A percentile compares a stretch with the other conserved stretches of the same genome.
Conservation (phyloP, 2,113 vertebrate genomes). For the Podarcis muralis region DNA sequence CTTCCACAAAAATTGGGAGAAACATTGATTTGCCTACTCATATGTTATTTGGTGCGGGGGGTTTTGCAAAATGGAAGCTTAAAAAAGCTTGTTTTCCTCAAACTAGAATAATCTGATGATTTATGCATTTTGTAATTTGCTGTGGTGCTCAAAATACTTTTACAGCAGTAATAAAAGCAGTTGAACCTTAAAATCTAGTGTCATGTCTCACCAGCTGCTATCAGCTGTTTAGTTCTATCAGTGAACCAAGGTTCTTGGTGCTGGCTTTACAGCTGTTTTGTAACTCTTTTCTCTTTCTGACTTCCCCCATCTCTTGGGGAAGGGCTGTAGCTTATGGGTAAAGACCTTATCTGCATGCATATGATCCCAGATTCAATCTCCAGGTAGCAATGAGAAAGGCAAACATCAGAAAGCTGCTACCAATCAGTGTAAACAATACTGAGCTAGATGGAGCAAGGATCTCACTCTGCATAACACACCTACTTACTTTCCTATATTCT, state of each 20-base stretch:
- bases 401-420: too few relatives aligned
- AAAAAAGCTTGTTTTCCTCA: background rate
- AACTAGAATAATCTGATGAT: background rate
- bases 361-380: too few relatives aligned
- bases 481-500: too few relatives aligned
- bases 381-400: too few relatives aligned
- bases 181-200: background rate
- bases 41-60: background rate
- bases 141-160: background rate
- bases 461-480: too few relatives aligned
- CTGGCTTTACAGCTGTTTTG: constrained; percentile 44
- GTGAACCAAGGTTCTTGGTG: constrained; percentile 24
- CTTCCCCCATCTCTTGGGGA: too few relatives aligned
- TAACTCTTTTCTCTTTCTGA: background rate
- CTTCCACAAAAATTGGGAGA: background rate
- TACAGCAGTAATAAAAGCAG: background rate
- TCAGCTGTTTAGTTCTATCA: constrained; percentile 53
- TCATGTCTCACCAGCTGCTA: constrained; percentile 50
- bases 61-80: accelerated
- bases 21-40: background rate
- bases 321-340: too few relatives aligned
- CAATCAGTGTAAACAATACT: too few relatives aligned
- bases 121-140: background rate
- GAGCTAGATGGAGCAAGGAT: too few relatives aligned
- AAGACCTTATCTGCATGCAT: too few relatives aligned